Base-by-base conservation (phyloP, 2,888 invertebrate genomes). In the Eudasyphora cyanicolor region DNA sequence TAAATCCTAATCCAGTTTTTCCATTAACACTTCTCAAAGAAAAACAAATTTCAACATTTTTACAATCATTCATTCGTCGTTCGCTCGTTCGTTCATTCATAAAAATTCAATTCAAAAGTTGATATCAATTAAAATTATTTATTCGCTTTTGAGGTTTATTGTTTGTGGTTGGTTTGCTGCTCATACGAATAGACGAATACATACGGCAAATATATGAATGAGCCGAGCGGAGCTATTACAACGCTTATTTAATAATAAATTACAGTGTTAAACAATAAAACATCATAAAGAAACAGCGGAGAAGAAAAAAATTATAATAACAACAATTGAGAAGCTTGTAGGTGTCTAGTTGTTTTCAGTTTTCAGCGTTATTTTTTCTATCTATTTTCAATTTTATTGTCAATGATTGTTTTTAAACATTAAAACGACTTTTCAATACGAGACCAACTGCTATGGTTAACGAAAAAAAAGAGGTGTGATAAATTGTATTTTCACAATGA, bases 211-310 rank as follows among this genome's bases (percentile, higher is more conserved):
- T n/a, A n/a, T n/a, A n/a, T n/a, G n/a, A n/a, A n/a, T 17, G 49
- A 49, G 49, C 5, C 10, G 14, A 1, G 19, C 19, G 54, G 2
- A 12, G 27, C 57, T 57, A 57, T 27, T 57, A 27, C 27, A 57
- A 69, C 42, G n/a, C n/a, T 69, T 76, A 29, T 35, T 78, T 64
- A 78, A 73, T 81, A 84, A 84, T 81, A 84, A 78, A 84, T 84
- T 78, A 78, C 75, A 75, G 73, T 81, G 78, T 78, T 80, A 71
- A 80, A 71, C 70, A 80, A 77, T 75, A 79, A 83, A 74, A 79
- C 49, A 51, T 62, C 38, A 64, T 38, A 64, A 32, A 64, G 38
- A 64, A 38, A 54, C 35, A 29, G 14, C 67, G 27, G 27, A 60
- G 4, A 17, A 70, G 7, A 51, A 51, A 77, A 71, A 79, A 82